Conservation (phyloP, 1,140 invertebrate genomes). For the Venustaconcha ellipsiformis region DNA sequence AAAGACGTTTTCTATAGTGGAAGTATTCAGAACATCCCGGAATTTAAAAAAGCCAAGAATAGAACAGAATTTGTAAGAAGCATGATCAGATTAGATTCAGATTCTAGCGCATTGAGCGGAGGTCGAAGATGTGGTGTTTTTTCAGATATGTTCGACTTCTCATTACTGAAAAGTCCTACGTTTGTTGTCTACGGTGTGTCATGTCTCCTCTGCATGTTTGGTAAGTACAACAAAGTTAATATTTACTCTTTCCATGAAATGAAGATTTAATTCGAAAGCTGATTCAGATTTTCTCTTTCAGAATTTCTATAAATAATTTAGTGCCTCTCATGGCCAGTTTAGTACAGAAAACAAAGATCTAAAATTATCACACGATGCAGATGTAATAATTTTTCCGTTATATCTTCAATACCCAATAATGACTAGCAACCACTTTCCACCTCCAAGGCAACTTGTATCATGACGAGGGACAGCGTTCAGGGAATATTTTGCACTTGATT, state of each 20-base stretch:
- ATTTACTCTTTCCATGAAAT: background rate
- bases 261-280: no score
- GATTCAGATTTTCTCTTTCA: no score
- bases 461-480: no score
- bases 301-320: no score
- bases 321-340: no score
- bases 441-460: no score
- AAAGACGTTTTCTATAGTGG: constrained; percentile 57
- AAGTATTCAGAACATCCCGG: constrained; percentile 68
- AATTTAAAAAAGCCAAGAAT: constrained; percentile 18
- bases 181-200: constrained; percentile 90
- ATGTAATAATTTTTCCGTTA: no score
- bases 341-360: no score
- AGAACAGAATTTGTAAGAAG: constrained; percentile 19
- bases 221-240: constrained; percentile 66
- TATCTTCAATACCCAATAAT: no score
- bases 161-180: constrained; percentile 85
- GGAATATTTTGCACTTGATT: no score
- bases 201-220: constrained; percentile 94
- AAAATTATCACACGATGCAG: no score
- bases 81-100: constrained; percentile 9
- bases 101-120: background rate
- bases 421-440: no score
- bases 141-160: constrained; percentile 60
- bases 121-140: background rate